Evolutionary conservation across 2,113 vertebrate species (phyloP).

Genomic region (Prunella himalayana): DNA sequence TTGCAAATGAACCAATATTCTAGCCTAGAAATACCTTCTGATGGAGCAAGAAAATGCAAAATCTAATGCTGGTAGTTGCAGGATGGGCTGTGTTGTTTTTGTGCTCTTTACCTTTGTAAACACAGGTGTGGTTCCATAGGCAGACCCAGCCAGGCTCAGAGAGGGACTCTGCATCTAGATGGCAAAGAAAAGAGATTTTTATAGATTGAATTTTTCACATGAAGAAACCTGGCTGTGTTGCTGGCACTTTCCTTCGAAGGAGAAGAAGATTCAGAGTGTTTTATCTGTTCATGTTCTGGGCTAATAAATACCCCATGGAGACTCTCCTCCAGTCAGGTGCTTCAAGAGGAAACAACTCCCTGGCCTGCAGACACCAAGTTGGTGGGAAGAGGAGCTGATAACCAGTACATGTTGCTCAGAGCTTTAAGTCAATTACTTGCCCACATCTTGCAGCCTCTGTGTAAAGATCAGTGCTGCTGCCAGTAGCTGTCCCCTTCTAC

Average conservation of each 20-base stretch:
- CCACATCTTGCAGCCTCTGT: neutral
- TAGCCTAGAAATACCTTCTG: neutral
- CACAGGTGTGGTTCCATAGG: slow-evolving; percentile 40
- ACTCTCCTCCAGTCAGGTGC: neutral
- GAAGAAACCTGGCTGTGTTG: neutral
- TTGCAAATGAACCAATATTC: neutral
- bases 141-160: slow-evolving; percentile 7
- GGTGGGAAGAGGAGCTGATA: neutral
- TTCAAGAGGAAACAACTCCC: neutral
- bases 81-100: neutral
- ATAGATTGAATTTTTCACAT: neutral
- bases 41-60: neutral
- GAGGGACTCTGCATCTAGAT: slow-evolving; percentile 64
- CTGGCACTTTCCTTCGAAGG: neutral
- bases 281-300: neutral
- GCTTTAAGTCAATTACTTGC: neutral
- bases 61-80: neutral
- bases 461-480: neutral
- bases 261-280: neutral
- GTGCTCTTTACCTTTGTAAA: slow-evolving; percentile 69
- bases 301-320: neutral
- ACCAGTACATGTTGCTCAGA: neutral
- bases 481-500: neutral
- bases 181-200: slow-evolving; percentile 7
- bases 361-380: neutral